phyloP scores from a whole-genome alignment of 2,113 vertebrate genomes.

The Orientallactaga bullata region DNA sequence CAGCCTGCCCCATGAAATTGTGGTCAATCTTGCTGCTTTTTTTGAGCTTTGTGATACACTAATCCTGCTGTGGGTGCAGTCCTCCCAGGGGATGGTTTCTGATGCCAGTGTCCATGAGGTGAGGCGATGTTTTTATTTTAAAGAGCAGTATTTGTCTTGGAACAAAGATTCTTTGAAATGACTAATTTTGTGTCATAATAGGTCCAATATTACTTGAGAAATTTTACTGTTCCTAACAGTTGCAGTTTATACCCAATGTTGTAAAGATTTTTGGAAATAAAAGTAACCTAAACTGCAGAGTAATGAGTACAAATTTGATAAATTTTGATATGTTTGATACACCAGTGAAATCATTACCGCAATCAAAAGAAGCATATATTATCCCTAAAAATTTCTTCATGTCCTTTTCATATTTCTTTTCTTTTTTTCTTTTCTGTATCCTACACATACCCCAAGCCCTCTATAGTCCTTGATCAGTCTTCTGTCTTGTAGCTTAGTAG shows the following conservation, averaged over 20 bases:
- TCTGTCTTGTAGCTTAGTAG: not conserved
- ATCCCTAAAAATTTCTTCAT: not conserved
- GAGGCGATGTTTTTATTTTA: slow-evolving; percentile 71
- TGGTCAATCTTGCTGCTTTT: slow-evolving; percentile 94
- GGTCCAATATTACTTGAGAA: slow-evolving; percentile 23
- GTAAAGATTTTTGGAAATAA: slow-evolving; percentile 2
- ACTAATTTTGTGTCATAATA: not conserved
- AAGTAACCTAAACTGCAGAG: not conserved
- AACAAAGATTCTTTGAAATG: not conserved
- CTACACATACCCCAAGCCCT: not conserved
- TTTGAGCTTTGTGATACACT: slow-evolving; percentile 94
- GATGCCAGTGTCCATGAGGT: slow-evolving; percentile 88
- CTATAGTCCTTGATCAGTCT: not conserved
- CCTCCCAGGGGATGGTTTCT: slow-evolving; percentile 90
- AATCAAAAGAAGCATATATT: not conserved
- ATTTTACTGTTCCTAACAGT: slow-evolving; percentile 21
- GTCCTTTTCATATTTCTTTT: not conserved
- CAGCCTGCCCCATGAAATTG: slow-evolving; percentile 92
- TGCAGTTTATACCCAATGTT: not conserved
- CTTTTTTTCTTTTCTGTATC: not conserved
- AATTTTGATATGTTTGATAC: not conserved
- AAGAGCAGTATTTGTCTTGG: not conserved
- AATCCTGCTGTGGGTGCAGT: slow-evolving; percentile 90
- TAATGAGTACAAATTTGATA: not conserved
- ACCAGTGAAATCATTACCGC: not conserved